phyloP scores from a whole-genome alignment of 2,797 vertebrate genomes.

The Gymnoscopelus microlampas region DNA sequence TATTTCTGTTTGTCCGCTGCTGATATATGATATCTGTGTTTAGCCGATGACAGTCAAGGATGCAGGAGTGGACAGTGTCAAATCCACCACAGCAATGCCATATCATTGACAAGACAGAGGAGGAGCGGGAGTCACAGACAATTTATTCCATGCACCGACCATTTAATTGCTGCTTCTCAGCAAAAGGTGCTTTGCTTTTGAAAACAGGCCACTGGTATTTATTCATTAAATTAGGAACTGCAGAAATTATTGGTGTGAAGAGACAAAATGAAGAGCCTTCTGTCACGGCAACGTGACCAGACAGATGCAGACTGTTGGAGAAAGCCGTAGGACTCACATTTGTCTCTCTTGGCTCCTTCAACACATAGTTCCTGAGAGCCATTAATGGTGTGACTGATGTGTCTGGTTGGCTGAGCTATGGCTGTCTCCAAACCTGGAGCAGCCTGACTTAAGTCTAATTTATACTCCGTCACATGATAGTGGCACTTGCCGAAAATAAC shows the following conservation, averaged over 20 bases:
- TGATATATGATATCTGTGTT: too few relatives aligned
- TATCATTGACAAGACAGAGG: too few relatives aligned
- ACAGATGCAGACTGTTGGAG: neutral
- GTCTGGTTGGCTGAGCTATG: neutral
- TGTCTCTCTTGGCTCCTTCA: neutral
- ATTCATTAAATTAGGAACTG: neutral
- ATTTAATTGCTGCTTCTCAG: conserved; percentile 10
- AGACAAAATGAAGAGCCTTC: neutral
- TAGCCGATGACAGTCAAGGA: too few relatives aligned
- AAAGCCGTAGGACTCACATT: neutral
- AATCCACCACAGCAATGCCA: too few relatives aligned
- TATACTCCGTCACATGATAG: too few relatives aligned
- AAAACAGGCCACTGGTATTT: neutral
- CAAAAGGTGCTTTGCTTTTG: neutral
- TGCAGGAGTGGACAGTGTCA: too few relatives aligned
- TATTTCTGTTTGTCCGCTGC: too few relatives aligned
- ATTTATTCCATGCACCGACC: conserved; percentile 32
- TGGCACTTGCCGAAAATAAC: too few relatives aligned
- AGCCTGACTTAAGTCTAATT: neutral
- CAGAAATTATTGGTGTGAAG: neutral
- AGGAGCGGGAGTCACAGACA: conserved; percentile 10
- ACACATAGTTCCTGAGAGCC: conserved; percentile 7
- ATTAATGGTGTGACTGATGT: conserved; percentile 5
- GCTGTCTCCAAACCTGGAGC: neutral
- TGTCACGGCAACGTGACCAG: neutral